Evolutionary conservation across 1,140 invertebrate species (phyloP).

Genomic region (Drosophila tani): DNA sequence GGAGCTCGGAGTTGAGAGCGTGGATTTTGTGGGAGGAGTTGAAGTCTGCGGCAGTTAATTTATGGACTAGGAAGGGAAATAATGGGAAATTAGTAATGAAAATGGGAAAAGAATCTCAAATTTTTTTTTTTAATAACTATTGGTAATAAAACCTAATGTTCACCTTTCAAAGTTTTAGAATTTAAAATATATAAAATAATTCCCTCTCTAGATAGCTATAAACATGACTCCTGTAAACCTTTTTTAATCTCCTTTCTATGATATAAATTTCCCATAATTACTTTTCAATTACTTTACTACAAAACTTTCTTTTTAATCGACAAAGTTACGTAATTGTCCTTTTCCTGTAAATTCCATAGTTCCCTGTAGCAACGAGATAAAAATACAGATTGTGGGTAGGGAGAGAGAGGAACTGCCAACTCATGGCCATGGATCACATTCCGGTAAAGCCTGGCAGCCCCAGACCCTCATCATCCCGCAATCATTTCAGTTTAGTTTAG

Average conservation of each 20-base stretch:
- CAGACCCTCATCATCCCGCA: conserved; percentile 8
- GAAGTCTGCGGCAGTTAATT: conserved; percentile 8
- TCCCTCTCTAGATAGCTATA: background rate
- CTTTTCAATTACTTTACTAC: background rate
- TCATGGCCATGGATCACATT: conserved; percentile 38
- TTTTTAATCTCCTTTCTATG: background rate
- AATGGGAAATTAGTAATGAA: background rate
- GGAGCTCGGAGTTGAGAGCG: conserved; percentile 33
- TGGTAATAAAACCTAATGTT: no score
- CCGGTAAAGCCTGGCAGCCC: conserved; percentile 15
- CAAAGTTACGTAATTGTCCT: conserved; percentile 10
- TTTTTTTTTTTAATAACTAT: no score
- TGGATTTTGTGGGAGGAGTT: conserved; percentile 2
- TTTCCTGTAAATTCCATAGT: background rate
- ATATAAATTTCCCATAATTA: background rate
- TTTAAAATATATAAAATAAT: background rate
- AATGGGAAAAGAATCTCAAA: background rate
- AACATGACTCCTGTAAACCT: background rate
- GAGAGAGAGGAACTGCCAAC: conserved; percentile 20
- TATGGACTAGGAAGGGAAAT: conserved; percentile 14
- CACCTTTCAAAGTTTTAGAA: no score
- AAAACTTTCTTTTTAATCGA: conserved; percentile 3
- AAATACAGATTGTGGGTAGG: background rate
- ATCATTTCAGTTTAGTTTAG: conserved; percentile 22
- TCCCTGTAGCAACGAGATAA: background rate